Evolutionary conservation across 2,113 vertebrate species (phyloP).

Genomic region (Pycnonotus jocosus): DNA sequence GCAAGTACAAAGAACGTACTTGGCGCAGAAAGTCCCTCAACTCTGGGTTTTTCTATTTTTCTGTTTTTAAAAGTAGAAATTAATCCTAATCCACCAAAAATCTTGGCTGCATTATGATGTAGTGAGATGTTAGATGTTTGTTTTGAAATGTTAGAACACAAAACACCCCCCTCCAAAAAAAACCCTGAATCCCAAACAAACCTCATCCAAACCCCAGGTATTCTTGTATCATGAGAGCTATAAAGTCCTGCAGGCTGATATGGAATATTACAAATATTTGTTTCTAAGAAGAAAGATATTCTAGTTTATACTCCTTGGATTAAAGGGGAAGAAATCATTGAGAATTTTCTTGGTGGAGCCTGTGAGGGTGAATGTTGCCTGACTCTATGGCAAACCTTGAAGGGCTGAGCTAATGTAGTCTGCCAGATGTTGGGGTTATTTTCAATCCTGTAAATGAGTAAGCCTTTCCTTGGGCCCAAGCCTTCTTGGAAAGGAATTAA

Average conservation of each 20-base stretch:
- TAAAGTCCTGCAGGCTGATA: neutral
- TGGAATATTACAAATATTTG: rapidly evolving
- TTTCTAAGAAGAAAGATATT: neutral
- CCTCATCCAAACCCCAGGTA: neutral
- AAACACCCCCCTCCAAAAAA: rapidly evolving
- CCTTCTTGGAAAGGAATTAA: neutral
- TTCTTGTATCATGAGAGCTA: neutral
- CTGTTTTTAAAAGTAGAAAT: neutral
- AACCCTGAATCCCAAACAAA: neutral
- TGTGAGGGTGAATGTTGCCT: neutral
- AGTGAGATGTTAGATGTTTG: neutral
- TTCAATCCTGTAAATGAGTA: neutral
- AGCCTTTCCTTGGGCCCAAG: neutral
- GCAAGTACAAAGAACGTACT: neutral
- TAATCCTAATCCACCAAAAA: neutral
- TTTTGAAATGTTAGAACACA: neutral
- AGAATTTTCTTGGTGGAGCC: neutral
- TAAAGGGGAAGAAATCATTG: rapidly evolving
- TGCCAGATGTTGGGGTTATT: neutral
- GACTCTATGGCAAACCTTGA: neutral
- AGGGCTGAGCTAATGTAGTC: neutral
- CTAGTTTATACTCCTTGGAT: neutral
- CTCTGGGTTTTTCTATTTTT: neutral
- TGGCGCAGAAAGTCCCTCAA: neutral
- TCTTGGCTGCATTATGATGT: neutral